Conservation (phyloP, 2,888 invertebrate species). For the Idaea biselata region DNA sequence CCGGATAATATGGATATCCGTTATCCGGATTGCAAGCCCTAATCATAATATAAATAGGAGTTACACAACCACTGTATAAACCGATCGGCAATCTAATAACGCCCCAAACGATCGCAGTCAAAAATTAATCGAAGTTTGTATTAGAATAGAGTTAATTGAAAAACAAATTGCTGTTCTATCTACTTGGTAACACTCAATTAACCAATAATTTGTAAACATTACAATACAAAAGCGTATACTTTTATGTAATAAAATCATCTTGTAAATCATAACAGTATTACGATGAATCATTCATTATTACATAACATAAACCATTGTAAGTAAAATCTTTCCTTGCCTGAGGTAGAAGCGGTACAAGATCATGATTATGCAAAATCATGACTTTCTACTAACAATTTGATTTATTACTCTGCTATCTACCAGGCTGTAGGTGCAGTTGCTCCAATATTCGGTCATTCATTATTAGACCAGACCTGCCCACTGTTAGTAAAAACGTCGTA, state of each 20-base stretch:
- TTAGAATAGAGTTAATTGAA: neutral
- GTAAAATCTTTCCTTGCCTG: conserved; percentile 34
- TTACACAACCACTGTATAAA: neutral
- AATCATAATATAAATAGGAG: no score
- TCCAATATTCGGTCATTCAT: neutral
- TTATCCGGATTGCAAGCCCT: no score
- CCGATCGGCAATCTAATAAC: neutral
- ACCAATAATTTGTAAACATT: conserved; percentile 11
- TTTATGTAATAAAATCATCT: conserved; percentile 17
- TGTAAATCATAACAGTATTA: conserved; percentile 27
- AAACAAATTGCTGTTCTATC: neutral
- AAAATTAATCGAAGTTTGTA: conserved; percentile 15
- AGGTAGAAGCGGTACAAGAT: conserved; percentile 33
- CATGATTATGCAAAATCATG: conserved; percentile 45
- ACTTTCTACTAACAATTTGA: conserved; percentile 50
- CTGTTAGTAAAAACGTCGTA: neutral
- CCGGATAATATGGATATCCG: no score
- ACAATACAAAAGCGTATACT: conserved; percentile 16
- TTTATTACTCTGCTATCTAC: conserved; percentile 8
- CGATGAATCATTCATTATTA: conserved; percentile 37
- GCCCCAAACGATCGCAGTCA: neutral
- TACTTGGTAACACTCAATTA: conserved; percentile 2
- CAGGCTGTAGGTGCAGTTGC: neutral
- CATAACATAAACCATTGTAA: conserved; percentile 50
- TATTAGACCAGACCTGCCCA: neutral